These are phyloP conservation scores for Thymelicus sylvestris DNA, from an alignment of 2,888 invertebrate species.

Conservation along the genomic window DNA sequence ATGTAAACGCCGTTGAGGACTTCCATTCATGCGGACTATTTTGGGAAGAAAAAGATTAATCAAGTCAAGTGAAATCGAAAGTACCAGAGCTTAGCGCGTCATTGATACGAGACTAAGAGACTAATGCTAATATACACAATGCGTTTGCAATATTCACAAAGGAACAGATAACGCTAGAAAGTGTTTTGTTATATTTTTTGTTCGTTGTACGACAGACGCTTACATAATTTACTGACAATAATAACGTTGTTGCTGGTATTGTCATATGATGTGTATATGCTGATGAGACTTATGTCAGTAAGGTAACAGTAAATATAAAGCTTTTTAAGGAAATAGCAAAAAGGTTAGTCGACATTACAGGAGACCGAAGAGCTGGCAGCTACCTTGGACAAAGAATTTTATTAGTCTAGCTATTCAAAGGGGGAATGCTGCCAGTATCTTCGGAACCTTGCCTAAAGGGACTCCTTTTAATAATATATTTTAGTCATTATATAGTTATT, in stretches of 20 bases:
- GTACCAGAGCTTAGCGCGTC: slow-evolving; percentile 52
- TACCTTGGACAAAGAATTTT: too few species aligned
- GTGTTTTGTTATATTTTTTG: slow-evolving; percentile 31
- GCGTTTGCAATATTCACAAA: slow-evolving; percentile 22
- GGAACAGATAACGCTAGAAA: slow-evolving; percentile 22
- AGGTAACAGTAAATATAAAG: too few species aligned
- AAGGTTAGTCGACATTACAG: too few species aligned
- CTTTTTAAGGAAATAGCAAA: too few species aligned
- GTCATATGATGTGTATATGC: background rate
- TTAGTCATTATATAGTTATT: too few species aligned
- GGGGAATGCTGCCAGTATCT: too few species aligned
- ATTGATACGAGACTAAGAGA: slow-evolving; percentile 22
- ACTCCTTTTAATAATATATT: too few species aligned
- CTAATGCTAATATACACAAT: slow-evolving; percentile 27
- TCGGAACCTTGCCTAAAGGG: too few species aligned
- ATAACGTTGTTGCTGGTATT: background rate
- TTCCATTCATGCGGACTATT: slow-evolving; percentile 52
- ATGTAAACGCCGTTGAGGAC: slow-evolving; percentile 36
- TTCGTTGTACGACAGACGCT: slow-evolving; percentile 12
- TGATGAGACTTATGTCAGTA: background rate
- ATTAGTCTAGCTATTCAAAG: too few species aligned
- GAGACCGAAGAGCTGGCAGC: too few species aligned
- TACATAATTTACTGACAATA: slow-evolving; percentile 17
- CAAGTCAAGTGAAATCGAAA: slow-evolving; percentile 63
- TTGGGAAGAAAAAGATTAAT: slow-evolving; percentile 58